Percentiles rank a stretch among this genome's conserved stretches.
These are phyloP conservation scores for Naja naja DNA, from an alignment of 2,113 vertebrate species.

Conservation along the genomic window DNA sequence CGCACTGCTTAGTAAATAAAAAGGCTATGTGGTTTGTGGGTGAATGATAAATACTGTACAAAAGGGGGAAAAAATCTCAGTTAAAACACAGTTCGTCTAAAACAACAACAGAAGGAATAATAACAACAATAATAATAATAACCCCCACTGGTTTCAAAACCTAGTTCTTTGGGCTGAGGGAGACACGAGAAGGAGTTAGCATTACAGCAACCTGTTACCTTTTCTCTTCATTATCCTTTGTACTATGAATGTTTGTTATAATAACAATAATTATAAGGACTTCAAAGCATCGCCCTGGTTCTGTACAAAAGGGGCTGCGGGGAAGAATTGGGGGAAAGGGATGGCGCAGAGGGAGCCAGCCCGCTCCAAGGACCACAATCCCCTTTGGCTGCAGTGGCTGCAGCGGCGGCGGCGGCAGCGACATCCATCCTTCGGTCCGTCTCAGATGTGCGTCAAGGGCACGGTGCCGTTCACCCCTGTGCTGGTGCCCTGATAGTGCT, in stretches of 20 bases:
- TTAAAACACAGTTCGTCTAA: conserved; percentile 73
- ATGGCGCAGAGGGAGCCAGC: neutral
- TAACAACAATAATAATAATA: conserved; percentile 12
- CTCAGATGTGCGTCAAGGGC: conserved; percentile 94
- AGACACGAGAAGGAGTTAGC: conserved; percentile 26
- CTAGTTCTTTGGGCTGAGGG: conserved; percentile 55
- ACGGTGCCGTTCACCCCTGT: conserved; percentile 94
- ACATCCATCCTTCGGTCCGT: neutral
- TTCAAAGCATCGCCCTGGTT: conserved; percentile 70
- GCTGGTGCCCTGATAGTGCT: conserved; percentile 93
- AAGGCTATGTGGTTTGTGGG: conserved; percentile 47
- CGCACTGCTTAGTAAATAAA: conserved; percentile 59
- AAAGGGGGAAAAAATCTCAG: conserved; percentile 61
- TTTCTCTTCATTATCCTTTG: conserved; percentile 59
- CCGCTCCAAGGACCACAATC: neutral
- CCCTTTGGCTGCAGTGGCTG: neutral
- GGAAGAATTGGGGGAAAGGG: conserved; percentile 77
- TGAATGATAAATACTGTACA: conserved; percentile 84
- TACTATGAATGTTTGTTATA: conserved; percentile 35
- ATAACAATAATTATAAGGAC: conserved; percentile 75
- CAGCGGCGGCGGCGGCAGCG: neutral
- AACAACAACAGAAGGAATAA: conserved; percentile 65
- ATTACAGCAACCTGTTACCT: conserved; percentile 73
- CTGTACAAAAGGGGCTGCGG: conserved; percentile 59
- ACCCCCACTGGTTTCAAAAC: conserved; percentile 55